Conservation (phyloP, 2,888 invertebrate species). For the Endomychus coccineus region DNA sequence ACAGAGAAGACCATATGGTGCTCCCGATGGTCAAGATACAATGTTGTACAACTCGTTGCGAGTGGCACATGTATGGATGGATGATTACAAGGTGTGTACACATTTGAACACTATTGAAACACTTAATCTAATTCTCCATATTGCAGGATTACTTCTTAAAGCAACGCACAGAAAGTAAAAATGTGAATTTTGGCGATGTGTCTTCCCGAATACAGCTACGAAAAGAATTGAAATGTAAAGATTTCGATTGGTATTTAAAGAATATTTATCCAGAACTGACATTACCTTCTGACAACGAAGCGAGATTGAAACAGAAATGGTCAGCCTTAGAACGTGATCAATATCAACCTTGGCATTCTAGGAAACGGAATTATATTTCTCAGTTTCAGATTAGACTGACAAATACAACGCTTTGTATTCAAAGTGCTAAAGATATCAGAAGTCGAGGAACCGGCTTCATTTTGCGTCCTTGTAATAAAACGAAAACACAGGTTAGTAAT, state of each 20-base stretch:
- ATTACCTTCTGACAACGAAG: conserved; percentile 53
- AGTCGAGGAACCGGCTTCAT: conserved; percentile 69
- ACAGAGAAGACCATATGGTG: conserved; percentile 84
- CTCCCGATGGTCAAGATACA: conserved; percentile 73
- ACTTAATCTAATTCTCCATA: neutral
- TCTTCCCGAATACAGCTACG: conserved; percentile 65
- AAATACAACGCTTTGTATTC: conserved; percentile 68
- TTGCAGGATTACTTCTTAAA: conserved; percentile 69
- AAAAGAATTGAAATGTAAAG: conserved; percentile 65
- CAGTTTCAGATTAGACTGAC: conserved; percentile 67
- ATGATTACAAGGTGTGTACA: conserved; percentile 76
- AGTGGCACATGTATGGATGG: conserved; percentile 95
- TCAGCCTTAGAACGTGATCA: conserved; percentile 55
- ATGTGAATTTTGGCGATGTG: conserved; percentile 70
- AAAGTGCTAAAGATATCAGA: conserved; percentile 68
- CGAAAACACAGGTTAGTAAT: conserved; percentile 60
- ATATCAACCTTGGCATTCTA: conserved; percentile 77
- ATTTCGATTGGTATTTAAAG: conserved; percentile 83
- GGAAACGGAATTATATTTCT: conserved; percentile 66
- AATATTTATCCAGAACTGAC: conserved; percentile 77
- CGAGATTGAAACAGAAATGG: conserved; percentile 52
- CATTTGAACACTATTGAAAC: neutral
- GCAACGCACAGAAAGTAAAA: conserved; percentile 55
- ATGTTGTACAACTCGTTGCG: conserved; percentile 88
- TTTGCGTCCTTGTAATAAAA: conserved; percentile 61